Base-by-base conservation (phyloP, 2,888 invertebrate species). In the Plusia festucae region DNA sequence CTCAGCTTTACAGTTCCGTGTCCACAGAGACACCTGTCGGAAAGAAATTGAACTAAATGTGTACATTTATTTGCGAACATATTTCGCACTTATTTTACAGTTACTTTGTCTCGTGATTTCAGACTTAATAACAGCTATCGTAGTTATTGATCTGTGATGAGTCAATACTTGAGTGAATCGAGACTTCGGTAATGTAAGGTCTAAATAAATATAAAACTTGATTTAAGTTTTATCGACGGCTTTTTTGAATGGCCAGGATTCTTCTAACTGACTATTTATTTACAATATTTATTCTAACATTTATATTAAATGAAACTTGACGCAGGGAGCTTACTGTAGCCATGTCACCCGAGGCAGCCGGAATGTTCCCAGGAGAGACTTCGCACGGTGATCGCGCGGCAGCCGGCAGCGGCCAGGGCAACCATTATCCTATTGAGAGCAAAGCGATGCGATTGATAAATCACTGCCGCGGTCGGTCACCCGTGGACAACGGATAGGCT, bases 391-490 rank as follows among this genome's bases (percentile, higher is more conserved):
- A 62, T 67, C 60, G 65, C 51, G n/a, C n/a, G 30, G 54, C 11
- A 49, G 46, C 53, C 51, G 66, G 62, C 64, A 52, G 54, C 76
- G 52, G 59, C 52, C 71, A 57, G 54, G 32, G 55, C 54, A 34
- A 54, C 64, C 60, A 79, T 79, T 79, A 79, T 81, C 65, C 79
- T 78, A 79, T 79, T 79, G 78, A 79, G 58, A 55, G 62, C 65
- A 65, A 58, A 60, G 40, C 54, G 60, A 54, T 32, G 51, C 76
- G 69, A 80, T 75, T 81, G 81, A 65, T 75, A 65, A 59, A 66
- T 71, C 77, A 78, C 68, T 71, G 57, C 62, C 60, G 72, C 69
- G 81, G 79, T 79, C 79, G 73, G 73, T 67, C 63, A 80, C 79
- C 81, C 70, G 73, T 59, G 77, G 66, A 60, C 72, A 53, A 34